Evolutionary conservation across 1,140 invertebrate genomes (phyloP), one percentile per base, ranked within the genome.

Genomic region (Drosophila ficusphila): DNA sequence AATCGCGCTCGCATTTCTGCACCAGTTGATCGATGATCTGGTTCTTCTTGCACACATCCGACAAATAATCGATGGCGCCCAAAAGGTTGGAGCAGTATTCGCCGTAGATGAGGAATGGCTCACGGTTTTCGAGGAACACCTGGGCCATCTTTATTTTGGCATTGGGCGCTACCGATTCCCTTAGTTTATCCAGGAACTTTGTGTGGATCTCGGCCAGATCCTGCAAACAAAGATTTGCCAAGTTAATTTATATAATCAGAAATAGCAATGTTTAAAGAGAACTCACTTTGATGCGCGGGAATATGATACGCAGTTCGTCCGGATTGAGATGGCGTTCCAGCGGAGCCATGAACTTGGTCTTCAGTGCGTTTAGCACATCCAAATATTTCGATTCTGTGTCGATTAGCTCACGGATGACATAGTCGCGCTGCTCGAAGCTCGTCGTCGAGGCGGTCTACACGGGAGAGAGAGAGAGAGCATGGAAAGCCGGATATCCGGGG

Each of bases 341-440:
- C 11, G 96, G 96, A 60, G 94, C 92, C 81, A 96, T 94, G 82
- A 97, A 98, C 90, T 96, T 95, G 57, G 94, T 94, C 51, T 96
- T 95, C 34, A 99, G 94, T 92, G 97, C 98, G 77, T 94, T 94
- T 12, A 99, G 93, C 31, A 98, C 98, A 76, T 98, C 97, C 14
- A 99, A 95, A 91, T 99, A 99, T 92, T 99, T 99, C 65, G 95
- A 96, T 92, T 99, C 98, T 0, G 98, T 99, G 92, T 99, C 98
- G 9, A 99, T 94, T 3, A 99, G 92, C 92, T 99, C 98, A 79
- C 97, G 95, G 65, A 99, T 96, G 46, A 98, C 98, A 91, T 98
- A 98, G 92, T 99, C 98, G 58, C 98, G 93, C 92, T 99, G 99
- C 90, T 97, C 97, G 60, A 94, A 93, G 70, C 95, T 95, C 67